Conservation (phyloP, 2,888 invertebrate species). For the Ennomos quercinarius region DNA sequence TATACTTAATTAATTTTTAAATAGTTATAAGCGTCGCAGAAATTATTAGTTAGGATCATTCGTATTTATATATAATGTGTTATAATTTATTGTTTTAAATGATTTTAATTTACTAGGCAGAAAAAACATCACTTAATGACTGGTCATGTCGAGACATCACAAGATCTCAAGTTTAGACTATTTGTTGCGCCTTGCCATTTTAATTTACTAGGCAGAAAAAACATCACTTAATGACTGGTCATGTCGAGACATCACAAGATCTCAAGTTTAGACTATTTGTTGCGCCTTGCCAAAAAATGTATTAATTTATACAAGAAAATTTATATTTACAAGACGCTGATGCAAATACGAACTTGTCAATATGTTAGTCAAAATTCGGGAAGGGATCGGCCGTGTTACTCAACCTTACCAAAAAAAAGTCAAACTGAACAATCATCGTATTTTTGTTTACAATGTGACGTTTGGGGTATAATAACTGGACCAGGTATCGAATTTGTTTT, state of each 20-base stretch:
- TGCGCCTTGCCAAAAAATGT: slow-evolving; percentile 78
- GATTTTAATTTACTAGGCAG: slow-evolving; percentile 48
- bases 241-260: slow-evolving; percentile 72
- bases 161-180: slow-evolving; percentile 79
- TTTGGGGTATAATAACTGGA: no score
- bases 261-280: slow-evolving; percentile 74
- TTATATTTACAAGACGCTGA: neutral
- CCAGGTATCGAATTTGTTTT: no score
- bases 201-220: slow-evolving; percentile 45
- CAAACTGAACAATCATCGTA: no score
- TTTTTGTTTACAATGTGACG: no score
- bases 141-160: slow-evolving; percentile 71
- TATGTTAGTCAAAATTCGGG: neutral
- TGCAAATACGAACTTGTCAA: slow-evolving; percentile 3
- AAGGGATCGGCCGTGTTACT: no score
- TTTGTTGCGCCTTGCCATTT: slow-evolving; percentile 75
- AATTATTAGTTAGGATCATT: slow-evolving; percentile 42
- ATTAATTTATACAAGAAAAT: slow-evolving; percentile 8
- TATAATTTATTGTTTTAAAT: slow-evolving; percentile 50
- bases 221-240: slow-evolving; percentile 59
- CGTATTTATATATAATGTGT: slow-evolving; percentile 41
- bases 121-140: slow-evolving; percentile 45
- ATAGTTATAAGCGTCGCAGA: slow-evolving; percentile 15
- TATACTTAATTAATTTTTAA: slow-evolving; percentile 8
- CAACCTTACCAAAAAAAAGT: no score